Base-by-base conservation (phyloP, 2,797 vertebrate species). In the Alca torda region DNA sequence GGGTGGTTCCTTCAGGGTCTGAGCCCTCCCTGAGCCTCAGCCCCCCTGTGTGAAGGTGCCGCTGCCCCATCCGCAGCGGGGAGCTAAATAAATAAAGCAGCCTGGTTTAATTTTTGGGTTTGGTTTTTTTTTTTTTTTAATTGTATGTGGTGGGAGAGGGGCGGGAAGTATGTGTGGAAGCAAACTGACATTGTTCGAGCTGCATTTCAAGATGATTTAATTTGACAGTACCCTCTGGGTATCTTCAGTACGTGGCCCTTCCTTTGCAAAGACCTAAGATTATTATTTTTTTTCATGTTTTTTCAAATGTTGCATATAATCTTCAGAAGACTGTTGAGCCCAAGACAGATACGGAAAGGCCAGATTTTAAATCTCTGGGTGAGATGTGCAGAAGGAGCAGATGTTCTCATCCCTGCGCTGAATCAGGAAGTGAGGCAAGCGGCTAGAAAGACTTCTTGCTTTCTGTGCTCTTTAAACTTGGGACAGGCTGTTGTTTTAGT, bases 151-250 rank as follows among this genome's bases (percentile, higher is more conserved):
- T 76, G 76, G 86, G 75, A 37, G 89, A 76, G 89, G 87, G 87
- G 94, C 54, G 91, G 89, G 93, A 92, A 82, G 57, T 5, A 41
- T 37, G 79, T 13, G 45, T 48, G 83, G 35, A 79, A 56, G 82
- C 43, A 19, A 63, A 13, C 83, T 76, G 91, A 60, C 84, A 15
- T 8, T 48, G 48, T 43, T 50, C 25, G 39, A 45, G 77, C 51
- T 61, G 21, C 15, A 64, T 13, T 87, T 13, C 46, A 31, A 48
- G 57, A 33, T 86, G 46, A 87, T 94, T 74, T 28, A 13, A 43
- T 56, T 68, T 87, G 95, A 91, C 91, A 86, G 93, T 33, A 73
- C 12, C 92, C 82, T 69, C 93, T 81, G 87, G 93, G 96, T 77
- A 91, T 84, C 95, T 81, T 76, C 76, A 0, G 53, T 53, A 19